Evolutionary conservation across 2,113 vertebrate genomes (phyloP), one percentile per base, ranked within the genome.

Genomic region (Vimba vimba): DNA sequence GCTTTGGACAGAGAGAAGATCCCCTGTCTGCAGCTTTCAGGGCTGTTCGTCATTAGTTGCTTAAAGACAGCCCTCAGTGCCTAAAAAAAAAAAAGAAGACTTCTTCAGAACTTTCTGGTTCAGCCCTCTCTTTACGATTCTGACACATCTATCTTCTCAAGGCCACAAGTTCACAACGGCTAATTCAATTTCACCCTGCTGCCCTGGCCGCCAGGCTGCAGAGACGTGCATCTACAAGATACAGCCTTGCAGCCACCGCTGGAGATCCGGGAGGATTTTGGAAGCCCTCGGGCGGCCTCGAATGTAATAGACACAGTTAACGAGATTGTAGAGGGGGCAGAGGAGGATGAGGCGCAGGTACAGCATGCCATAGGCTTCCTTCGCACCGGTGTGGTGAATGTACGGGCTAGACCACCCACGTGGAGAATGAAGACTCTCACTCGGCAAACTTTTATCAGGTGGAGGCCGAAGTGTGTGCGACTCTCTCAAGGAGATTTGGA

Each of bases 281-380:
- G 87, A 87, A 69, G 89, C 86, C 88, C 86, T 90, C 91, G 87
- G 91, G 87, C 91, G 85, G 52, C 86, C 87, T 75, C 88, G 76
- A 90, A 90, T 93, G 91, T 93, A 94, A 94, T 94, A 94, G 94
- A 95, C 93, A 95, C 93, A 92, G 90, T 92, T 94, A 94, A 96
- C 87, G 45, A 93, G 93, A 95, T 94, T 94, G 90, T 80, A 79
- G 15, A 79, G 85, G 43, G 79, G 68, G 50, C 76, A 79, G 84
- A 88, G 68, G 36, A 86, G 87, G 66, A 84, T 66, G 73, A 76
- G 57, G 83, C 47, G 10, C 83, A 27, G 73, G 90, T 73, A 45
- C 64, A 79, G 89, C 78, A 87, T 90, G 87, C 89, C 88, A 87
- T 87, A 89, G 88, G 91, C 68, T 81, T 69, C 85, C 86, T 85